phyloP scores from a whole-genome alignment of 2,888 invertebrate genomes.

The Loripinus fragilis region DNA sequence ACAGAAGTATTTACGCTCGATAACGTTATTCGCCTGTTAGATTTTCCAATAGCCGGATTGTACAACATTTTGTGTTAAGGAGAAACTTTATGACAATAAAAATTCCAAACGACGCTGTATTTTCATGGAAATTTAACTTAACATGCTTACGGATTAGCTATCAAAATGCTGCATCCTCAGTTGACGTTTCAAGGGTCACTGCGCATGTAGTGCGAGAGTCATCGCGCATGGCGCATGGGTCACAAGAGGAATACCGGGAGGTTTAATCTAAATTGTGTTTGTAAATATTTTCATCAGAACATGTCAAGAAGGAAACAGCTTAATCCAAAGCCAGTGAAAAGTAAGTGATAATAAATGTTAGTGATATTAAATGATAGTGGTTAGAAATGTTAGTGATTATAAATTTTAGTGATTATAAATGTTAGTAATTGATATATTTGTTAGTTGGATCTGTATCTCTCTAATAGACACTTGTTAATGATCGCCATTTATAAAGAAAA shows the following conservation, averaged over 20 bases:
- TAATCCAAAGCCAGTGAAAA: slow-evolving; percentile 97
- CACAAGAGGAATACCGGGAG: slow-evolving; percentile 57
- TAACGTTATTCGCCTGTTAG: neutral
- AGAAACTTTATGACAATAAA: neutral
- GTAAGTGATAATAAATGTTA: too few species aligned
- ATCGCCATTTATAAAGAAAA: too few species aligned
- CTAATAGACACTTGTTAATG: too few species aligned
- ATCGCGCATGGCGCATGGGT: slow-evolving; percentile 69
- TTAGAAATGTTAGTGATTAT: too few species aligned
- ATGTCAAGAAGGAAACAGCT: slow-evolving; percentile 98
- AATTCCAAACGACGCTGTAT: neutral
- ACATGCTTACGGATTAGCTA: neutral
- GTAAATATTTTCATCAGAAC: slow-evolving; percentile 17
- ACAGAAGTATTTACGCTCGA: neutral
- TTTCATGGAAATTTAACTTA: neutral
- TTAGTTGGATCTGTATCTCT: too few species aligned
- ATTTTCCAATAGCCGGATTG: slow-evolving; percentile 8
- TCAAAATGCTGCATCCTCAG: neutral
- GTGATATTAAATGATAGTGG: too few species aligned
- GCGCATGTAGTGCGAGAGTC: slow-evolving; percentile 65
- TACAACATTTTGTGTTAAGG: neutral
- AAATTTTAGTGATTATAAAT: too few species aligned
- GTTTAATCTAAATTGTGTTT: slow-evolving; percentile 44
- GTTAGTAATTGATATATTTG: too few species aligned
- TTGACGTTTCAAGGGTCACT: slow-evolving; percentile 59